Percentiles rank a stretch among this genome's conserved stretches.
Evolutionary conservation across 2,888 invertebrate genomes (phyloP).

Genomic region (Nephrotoma appendiculata): DNA sequence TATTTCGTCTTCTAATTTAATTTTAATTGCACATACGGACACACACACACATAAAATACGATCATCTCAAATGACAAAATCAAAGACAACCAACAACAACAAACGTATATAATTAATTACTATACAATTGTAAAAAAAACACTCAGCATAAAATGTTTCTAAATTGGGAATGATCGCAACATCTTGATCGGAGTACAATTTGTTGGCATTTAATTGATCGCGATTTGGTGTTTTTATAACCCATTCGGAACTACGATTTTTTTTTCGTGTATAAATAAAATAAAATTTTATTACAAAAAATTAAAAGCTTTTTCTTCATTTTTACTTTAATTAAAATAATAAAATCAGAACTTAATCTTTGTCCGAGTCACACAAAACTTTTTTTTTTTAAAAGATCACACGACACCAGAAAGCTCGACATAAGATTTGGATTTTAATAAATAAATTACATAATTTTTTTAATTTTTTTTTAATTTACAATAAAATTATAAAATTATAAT

Average conservation of each 20-base stretch:
- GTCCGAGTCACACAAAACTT: neutral
- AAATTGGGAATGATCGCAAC: neutral
- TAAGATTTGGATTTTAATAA: neutral
- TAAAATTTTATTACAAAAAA: neutral
- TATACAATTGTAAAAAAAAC: neutral
- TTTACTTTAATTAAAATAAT: neutral
- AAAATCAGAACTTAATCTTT: neutral
- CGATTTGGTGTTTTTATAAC: neutral
- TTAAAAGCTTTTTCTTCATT: neutral
- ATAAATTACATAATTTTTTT: neutral
- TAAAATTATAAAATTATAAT: neutral
- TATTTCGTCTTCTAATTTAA: neutral
- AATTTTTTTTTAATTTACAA: neutral
- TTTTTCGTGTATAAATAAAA: neutral
- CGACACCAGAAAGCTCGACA: neutral
- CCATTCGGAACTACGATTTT: neutral
- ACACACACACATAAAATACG: neutral
- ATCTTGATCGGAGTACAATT: neutral
- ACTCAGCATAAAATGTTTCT: neutral
- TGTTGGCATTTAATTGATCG: neutral
- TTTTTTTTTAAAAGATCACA: neutral
- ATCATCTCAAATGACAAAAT: neutral
- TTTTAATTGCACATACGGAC: neutral
- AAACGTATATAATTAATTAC: neutral
- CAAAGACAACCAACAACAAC: neutral